Evolutionary conservation across 2,797 vertebrate species (phyloP).

Genomic region (Pogoniulus pusillus): DNA sequence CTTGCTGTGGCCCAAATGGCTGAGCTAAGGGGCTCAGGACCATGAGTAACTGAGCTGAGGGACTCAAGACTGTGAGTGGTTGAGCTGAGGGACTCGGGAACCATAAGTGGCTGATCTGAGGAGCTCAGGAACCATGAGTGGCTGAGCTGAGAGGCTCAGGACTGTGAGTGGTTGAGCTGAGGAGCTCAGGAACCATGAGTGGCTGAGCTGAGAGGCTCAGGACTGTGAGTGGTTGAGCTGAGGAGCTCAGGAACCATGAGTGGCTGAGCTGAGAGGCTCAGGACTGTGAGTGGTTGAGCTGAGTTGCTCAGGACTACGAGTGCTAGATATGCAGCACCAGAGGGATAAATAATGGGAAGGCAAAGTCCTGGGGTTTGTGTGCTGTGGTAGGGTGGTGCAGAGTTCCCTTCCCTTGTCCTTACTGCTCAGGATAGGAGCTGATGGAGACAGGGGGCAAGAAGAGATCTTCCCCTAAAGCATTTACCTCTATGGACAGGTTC

Average conservation of each 20-base stretch:
- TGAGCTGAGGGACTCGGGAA: no score
- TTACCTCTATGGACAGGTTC: slow-evolving; percentile 97
- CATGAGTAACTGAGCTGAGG: no score
- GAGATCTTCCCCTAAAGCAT: slow-evolving; percentile 32
- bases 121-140: no score
- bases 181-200: no score
- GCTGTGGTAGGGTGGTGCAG: not conserved
- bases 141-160: no score
- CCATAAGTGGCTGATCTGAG: no score
- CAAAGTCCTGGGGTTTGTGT: rapidly evolving
- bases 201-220: no score
- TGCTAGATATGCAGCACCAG: not conserved
- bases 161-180: no score
- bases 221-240: no score
- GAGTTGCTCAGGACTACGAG: no score
- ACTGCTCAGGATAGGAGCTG: not conserved
- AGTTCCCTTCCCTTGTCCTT: not conserved
- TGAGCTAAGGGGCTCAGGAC: not conserved
- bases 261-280: rapidly evolving
- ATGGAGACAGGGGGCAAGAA: slow-evolving; percentile 27
- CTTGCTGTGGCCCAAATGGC: not conserved
- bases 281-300: not conserved
- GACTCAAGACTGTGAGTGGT: no score
- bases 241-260: no score
- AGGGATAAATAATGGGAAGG: not conserved